phyloP scores from a whole-genome alignment of 35 echinoderm and acorn worm genomes.

The Heliocidaris erythrogramma region DNA sequence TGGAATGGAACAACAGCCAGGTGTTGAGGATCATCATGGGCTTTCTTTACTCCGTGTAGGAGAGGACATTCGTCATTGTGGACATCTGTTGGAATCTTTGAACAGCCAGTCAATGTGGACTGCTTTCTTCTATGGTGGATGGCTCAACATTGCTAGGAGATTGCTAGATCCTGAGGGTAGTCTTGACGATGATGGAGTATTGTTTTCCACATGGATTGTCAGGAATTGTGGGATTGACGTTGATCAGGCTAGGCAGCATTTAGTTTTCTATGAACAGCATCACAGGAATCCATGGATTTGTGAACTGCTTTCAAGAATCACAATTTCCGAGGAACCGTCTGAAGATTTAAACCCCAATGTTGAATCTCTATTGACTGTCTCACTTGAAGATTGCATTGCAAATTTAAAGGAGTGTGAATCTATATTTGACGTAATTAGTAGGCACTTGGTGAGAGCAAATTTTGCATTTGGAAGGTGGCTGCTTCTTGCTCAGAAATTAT shows the following conservation, averaged over 20 bases:
- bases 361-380: neutral
- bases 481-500: neutral
- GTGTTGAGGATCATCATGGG: neutral
- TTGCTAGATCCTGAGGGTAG: neutral
- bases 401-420: neutral
- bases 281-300: neutral
- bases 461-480: neutral
- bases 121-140: conserved; percentile 32
- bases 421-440: neutral
- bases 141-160: neutral
- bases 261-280: neutral
- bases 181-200: neutral
- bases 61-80: neutral
- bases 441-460: neutral
- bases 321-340: neutral
- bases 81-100: neutral
- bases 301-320: neutral
- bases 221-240: neutral
- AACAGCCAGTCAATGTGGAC: neutral
- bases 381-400: neutral
- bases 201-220: neutral
- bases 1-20: neutral
- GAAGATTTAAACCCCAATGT: neutral
- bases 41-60: neutral
- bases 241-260: neutral